Base-by-base conservation (phyloP, 92 coral and sea anemone species). In the Isaurus tuberculatus region DNA sequence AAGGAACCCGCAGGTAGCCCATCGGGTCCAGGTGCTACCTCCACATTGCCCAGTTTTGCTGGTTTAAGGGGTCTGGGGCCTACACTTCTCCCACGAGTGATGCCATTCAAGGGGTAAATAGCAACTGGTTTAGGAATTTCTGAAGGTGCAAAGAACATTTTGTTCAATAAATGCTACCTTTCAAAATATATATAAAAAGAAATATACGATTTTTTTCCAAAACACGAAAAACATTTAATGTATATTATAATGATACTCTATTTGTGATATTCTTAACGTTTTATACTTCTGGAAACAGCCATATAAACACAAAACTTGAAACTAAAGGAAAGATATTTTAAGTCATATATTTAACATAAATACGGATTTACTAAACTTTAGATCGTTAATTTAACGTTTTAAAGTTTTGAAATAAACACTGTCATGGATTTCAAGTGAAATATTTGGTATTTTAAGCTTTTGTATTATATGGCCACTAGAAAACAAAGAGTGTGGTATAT, bases 21-120 rank as follows among this genome's bases (percentile, higher is more conserved):
- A 40, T 94, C 98, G 2, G 98, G 98, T 25, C 98, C 98, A 26
- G 91, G 86, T 25, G 95, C 92, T 17, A 72, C 87, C 49, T 73
- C 75, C 1, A 94, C 98, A 30, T 88, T 85, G 16, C 63, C 64
- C 30, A 91, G 81, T n/a, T 89, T 80, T 8, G 90, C 98, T 9
- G 94, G 83, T 32, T 86, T 78, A 72, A 89, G 89, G 37, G 75
- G 87, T 31, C 92, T 80, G 49, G 95, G 95, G 14, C 95, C 92
- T 26, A 94, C 40, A 79, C 91, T 93, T 60, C 89, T 88, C 13
- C 90, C 91, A 8, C 66, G 88, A 6, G 90, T 84, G 13, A 51
- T 32, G 29, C 91, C 89, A 86, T 91, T 89, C 57, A 94, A 85
- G 6, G 98, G 98, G 65, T 89, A 94, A 65, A 94, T 43, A 15